Base-by-base conservation (phyloP, 2,113 vertebrate species). In the Labeo rohita region DNA sequence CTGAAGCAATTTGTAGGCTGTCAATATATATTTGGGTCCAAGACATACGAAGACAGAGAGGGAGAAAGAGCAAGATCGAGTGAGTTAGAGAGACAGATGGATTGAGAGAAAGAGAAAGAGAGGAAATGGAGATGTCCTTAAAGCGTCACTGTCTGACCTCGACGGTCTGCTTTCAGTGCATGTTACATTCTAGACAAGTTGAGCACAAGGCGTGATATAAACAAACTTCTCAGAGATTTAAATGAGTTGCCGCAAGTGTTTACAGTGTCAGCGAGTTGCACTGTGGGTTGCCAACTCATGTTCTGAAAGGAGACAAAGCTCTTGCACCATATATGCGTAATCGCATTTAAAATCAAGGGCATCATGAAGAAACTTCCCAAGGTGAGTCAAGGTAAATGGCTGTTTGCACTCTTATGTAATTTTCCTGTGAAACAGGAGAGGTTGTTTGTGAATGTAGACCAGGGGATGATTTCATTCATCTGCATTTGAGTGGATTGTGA, bases 1-100 rank as follows among this genome's bases (percentile, higher is more conserved):
- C 86, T 89, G 79, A 86, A 90, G 87, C 89, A 88, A 90, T 90
- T 90, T 90, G 89, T 87, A 86, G 84, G 63, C 88, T 91, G 90
- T 90, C 89, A 90, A 87, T 92, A 86, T 89, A 80, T 88, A 86
- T 92, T 90, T 90, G 85, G 75, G 85, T 87, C 89, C 83, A 43
- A 88, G 86, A 92, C 87, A 92, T 84, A 88, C 11, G 18, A 89
- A 88, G 92, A 92, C 91, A 92, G 91, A 92, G 84, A 90, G n/a
- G 43, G 21, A 4, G 84, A 88, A 87, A 87, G 90, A 89, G 89
- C 39, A 36, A 87, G 86, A 34, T 6, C 72, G 47, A 88, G 43
- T 52, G 47, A 76, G 66, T 65, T 10, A 39, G 52, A 80, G 52
- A 88, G 56, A 81, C 49, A n/a, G 39, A 21, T 75, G 61, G 47